A percentile compares a stretch with the other conserved stretches of the same genome.
phyloP scores from a whole-genome alignment of 2,113 vertebrate species.

The Scalopus aquaticus region DNA sequence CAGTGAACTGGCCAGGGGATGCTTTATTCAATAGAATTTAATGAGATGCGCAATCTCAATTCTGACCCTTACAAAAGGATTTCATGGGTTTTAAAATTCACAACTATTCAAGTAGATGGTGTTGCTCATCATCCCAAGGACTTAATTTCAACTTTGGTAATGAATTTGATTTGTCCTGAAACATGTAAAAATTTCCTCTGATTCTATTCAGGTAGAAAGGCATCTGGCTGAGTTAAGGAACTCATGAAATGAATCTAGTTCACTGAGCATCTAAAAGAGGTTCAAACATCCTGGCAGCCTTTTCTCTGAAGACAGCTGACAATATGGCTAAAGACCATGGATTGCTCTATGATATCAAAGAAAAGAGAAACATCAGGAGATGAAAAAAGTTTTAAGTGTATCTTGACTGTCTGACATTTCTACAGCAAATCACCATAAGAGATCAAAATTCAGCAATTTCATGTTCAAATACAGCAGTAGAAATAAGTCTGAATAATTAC shows the following conservation, averaged over 20 bases:
- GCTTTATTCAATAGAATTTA: slow-evolving; percentile 39
- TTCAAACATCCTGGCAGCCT: background rate
- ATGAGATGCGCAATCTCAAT: background rate
- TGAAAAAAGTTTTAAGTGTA: background rate
- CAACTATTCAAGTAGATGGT: background rate
- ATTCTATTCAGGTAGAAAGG: slow-evolving; percentile 45
- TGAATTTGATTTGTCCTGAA: slow-evolving; percentile 50
- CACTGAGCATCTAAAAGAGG: background rate
- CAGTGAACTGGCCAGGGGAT: background rate
- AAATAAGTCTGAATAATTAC: slow-evolving; percentile 57
- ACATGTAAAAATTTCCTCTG: slow-evolving; percentile 39
- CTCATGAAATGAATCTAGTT: slow-evolving; percentile 22
- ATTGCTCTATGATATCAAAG: background rate
- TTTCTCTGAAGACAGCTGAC: background rate
- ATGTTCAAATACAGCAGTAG: slow-evolving; percentile 50
- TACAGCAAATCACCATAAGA: slow-evolving; percentile 13
- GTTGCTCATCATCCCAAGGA: background rate
- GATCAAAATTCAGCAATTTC: background rate
- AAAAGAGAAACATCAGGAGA: background rate
- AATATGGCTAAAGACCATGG: background rate
- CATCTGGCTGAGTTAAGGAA: slow-evolving; percentile 50
- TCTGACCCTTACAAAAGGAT: slow-evolving; percentile 50
- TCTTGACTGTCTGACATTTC: background rate
- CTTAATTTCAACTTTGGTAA: slow-evolving; percentile 51
- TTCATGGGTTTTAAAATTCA: slow-evolving; percentile 29